Evolutionary conservation across 2,797 vertebrate genomes (phyloP).

Genomic region (Notamacropus eugenii): DNA sequence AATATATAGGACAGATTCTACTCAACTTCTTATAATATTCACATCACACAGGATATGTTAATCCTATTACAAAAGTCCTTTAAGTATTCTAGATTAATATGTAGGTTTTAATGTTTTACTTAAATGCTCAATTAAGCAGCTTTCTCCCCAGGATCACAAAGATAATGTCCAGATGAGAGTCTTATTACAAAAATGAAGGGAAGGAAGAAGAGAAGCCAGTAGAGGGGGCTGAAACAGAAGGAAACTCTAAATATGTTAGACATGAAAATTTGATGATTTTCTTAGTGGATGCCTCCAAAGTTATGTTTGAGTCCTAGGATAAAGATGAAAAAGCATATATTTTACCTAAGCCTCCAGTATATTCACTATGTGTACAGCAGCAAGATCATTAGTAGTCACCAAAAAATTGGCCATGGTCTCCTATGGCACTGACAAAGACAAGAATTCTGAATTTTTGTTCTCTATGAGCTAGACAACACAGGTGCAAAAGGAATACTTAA

Average conservation of each 20-base stretch:
- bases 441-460: conserved; percentile 94
- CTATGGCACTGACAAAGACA: conserved; percentile 92
- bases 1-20: neutral
- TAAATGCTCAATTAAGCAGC: neutral
- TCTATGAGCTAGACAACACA: conserved; percentile 94
- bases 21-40: neutral
- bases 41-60: neutral
- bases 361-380: conserved; percentile 93
- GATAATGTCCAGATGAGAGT: neutral
- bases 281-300: neutral
- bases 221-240: neutral
- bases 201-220: neutral
- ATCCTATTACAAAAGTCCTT: neutral
- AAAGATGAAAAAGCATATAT: neutral
- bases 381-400: conserved; percentile 95
- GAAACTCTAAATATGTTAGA: neutral
- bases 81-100: neutral
- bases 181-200: neutral
- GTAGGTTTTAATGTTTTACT: neutral
- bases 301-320: neutral
- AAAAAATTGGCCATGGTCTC: conserved; percentile 94
- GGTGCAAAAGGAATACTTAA: conserved; percentile 93
- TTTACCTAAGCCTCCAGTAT: conserved; percentile 86
- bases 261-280: neutral
- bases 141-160: neutral